Base-by-base conservation (phyloP, 2,888 invertebrate species). In the Sphaerophoria taeniata region DNA sequence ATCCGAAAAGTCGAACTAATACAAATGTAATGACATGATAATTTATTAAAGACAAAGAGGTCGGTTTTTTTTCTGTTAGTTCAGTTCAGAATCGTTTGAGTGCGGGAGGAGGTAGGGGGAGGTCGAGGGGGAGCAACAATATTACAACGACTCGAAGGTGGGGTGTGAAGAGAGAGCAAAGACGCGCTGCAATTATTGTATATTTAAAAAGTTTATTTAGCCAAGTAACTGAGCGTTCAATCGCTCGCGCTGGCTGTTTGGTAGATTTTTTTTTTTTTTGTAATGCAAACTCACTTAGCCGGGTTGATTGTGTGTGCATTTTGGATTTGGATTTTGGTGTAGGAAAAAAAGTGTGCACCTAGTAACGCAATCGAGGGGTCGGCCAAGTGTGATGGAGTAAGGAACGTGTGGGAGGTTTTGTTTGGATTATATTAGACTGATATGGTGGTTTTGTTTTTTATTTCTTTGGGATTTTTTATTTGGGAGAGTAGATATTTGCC, bases 21-120 rank as follows among this genome's bases (percentile, higher is more conserved):
- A 85, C 85, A 81, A 81, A 85, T 77, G 85, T 85, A 85, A 81
- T 81, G 81, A 81, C 85, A 81, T 81, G 76, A 81, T 85, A 85
- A 85, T 85, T 85, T 85, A 85, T 85, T 85, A 77, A 85, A 77
- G 85, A 70, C 81, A 81, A 70, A 70, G 61, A 67, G 67, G 65
- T 65, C 65, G 65, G 0, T 65, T 63, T 49, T 34, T 63, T 36
- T 36, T 58, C 11, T 24, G 0, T 43, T 43, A 24, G 9, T 5
- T 43, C 9, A 43, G 43, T 9, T 43, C 4, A 49, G 9, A 0
- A 6, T 6, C 4, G 49, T 3, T 7, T 47, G 7, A 0, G 6
- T 3, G 39, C 12, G 24, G 45, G 16, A 16, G 14, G 16, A 9
- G 31, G 31, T 16, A 9, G 11, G 6, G 4, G 53, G 36, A 7